phyloP scores from a whole-genome alignment of 1,140 invertebrate genomes.

The Oncopodura yosiiana region DNA sequence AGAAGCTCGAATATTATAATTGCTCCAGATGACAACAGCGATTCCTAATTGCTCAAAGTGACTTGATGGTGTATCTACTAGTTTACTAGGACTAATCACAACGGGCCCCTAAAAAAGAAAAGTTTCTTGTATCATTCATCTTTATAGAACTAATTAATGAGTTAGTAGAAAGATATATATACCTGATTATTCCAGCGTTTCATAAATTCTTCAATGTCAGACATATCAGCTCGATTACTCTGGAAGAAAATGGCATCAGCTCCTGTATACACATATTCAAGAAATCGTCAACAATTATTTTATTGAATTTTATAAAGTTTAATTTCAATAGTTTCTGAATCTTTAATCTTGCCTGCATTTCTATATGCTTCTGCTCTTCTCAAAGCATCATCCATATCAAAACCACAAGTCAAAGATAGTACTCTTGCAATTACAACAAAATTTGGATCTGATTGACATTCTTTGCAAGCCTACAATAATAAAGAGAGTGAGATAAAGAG shows the following conservation, averaged over 20 bases:
- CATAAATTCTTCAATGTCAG: slow-evolving; percentile 44
- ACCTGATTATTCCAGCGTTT: slow-evolving; percentile 42
- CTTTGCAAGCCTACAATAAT: slow-evolving; percentile 42
- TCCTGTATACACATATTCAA: slow-evolving; percentile 16
- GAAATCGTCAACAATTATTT: neutral
- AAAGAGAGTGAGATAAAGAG: neutral
- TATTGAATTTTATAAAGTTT: neutral
- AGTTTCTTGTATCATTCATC: slow-evolving; percentile 11
- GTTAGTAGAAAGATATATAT: neutral
- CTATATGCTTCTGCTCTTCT: slow-evolving; percentile 43
- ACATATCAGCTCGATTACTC: slow-evolving; percentile 43
- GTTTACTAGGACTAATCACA: slow-evolving; percentile 45
- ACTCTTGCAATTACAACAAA: slow-evolving; percentile 45
- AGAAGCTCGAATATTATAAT: slow-evolving; percentile 43
- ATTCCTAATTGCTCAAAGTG: slow-evolving; percentile 41
- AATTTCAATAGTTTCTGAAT: neutral
- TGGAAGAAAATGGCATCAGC: slow-evolving; percentile 46
- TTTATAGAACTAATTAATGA: neutral
- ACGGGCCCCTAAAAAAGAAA: slow-evolving; percentile 40
- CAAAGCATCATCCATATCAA: slow-evolving; percentile 43
- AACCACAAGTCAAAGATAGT: slow-evolving; percentile 45
- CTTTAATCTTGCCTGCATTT: too few relatives aligned
- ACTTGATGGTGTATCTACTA: slow-evolving; percentile 42
- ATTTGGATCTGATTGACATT: slow-evolving; percentile 42
- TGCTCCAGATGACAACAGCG: slow-evolving; percentile 45